Percentiles rank a stretch among this genome's conserved stretches.
phyloP scores from a whole-genome alignment of 1,140 invertebrate genomes.

The Papilio machaon region DNA sequence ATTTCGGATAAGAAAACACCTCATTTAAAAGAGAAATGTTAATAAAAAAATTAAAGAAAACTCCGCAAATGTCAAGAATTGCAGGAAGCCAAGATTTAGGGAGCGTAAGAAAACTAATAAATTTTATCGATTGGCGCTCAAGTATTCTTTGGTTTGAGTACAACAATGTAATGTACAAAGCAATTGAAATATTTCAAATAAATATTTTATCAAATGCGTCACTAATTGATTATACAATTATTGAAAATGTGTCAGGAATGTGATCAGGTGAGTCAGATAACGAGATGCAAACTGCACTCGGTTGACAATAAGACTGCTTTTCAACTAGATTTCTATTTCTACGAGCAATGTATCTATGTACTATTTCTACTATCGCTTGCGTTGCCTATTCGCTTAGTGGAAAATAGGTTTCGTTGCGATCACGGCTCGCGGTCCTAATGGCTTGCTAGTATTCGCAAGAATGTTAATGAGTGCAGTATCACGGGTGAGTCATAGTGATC shows the following conservation, averaged over 20 bases:
- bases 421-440: neutral
- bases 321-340: neutral
- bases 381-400: neutral
- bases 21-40: too few relatives aligned
- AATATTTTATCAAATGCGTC: constrained; percentile 13
- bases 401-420: neutral
- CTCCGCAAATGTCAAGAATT: neutral
- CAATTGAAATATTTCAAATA: constrained; percentile 18
- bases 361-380: neutral
- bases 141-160: neutral
- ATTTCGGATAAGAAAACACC: too few relatives aligned
- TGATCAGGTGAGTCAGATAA: constrained; percentile 3
- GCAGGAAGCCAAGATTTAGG: neutral
- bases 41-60: too few relatives aligned
- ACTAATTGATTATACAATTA: constrained; percentile 18
- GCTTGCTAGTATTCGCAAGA: constrained; percentile 62
- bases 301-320: constrained; percentile 9
- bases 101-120: neutral
- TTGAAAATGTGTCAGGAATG: constrained; percentile 28
- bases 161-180: neutral
- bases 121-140: neutral
- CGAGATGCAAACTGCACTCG: constrained; percentile 3
- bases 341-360: neutral
- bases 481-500: constrained; percentile 69
- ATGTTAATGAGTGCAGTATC: constrained; percentile 72